Base-by-base conservation (phyloP, 2,113 vertebrate genomes). In the Sakesphorus luctuosus region DNA sequence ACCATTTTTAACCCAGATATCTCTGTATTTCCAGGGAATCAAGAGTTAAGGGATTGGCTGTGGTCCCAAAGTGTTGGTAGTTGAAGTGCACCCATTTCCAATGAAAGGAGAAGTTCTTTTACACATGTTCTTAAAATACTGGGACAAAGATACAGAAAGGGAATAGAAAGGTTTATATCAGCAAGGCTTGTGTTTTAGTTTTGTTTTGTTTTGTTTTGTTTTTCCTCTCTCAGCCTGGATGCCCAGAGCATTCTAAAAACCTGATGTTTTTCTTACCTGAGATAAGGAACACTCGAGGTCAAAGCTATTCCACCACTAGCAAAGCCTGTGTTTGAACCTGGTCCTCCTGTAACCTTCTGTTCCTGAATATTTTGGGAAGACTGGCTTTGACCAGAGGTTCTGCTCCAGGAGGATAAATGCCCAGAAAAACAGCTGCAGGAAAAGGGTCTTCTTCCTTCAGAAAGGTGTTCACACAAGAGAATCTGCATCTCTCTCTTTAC, bases 41-140 rank as follows among this genome's bases (percentile, higher is more conserved):
- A 35, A 29, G 18, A 16, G 3, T 52, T 20, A 10, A 0, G 1
- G 17, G 26, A 17, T 26, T 36, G 44, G 12, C 11, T 21, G 33
- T 61, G 18, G 38, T 29, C 50, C 8, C 12, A 10, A 89, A 74
- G 24, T 2, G 6, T 29, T 43, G 53, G 17, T 3, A 61, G 59
- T 73, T 47, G 35, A 73, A 29, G 31, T 6, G 14, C 49, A 31
- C 2, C 25, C 26, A 20, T 67, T 79, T 23, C 44, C 40, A 36
- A 8, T 9, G 15, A 67, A 76, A 61, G 29, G 18, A 76, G 46
- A 35, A 44, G 9, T n/a, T 25, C 7, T 76, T 90, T 11, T 23
- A 4, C n/a, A 77, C 69, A 3, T 7, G 2, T 26, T 56, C 46
- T 49, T 83, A 61, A 88, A 92, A 66, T 44, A 31, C 0, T 0